phyloP scores from a whole-genome alignment of 2,113 vertebrate species.

The Grantiella picta region DNA sequence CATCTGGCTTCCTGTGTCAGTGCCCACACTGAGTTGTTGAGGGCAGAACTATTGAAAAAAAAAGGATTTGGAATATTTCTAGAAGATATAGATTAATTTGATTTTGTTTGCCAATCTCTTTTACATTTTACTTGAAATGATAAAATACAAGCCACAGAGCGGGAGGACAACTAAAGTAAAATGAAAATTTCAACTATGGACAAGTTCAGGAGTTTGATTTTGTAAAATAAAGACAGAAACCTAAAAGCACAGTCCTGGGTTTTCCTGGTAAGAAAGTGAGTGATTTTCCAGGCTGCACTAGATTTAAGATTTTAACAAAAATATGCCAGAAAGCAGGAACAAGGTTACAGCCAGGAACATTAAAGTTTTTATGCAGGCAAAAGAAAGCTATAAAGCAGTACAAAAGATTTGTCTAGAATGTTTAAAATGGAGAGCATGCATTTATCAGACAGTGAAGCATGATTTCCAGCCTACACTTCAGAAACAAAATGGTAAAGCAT shows the following conservation, averaged over 20 bases:
- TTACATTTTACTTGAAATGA: not conserved
- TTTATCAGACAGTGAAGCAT: not conserved
- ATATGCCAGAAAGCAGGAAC: not conserved
- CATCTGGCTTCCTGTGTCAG: not conserved
- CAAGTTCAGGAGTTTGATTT: not conserved
- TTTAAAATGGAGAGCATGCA: not conserved
- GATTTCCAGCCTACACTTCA: not conserved
- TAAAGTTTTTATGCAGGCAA: not conserved
- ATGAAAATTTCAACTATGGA: not conserved
- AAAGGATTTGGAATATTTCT: not conserved
- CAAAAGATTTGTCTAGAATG: not conserved
- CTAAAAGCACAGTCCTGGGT: not conserved
- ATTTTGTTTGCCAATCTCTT: not conserved
- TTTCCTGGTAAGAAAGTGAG: not conserved
- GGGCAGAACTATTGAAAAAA: not conserved
- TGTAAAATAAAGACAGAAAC: not conserved
- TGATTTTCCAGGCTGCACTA: not conserved
- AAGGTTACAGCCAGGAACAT: not conserved
- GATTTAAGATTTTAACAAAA: not conserved
- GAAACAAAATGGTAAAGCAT: not conserved
- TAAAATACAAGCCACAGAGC: not conserved
- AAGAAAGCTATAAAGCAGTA: not conserved
- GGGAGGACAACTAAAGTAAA: not conserved
- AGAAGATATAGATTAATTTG: rapidly evolving
- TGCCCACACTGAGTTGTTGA: not conserved